Base-by-base conservation (phyloP, 2,797 vertebrate genomes). In the Sparidentex hasta region DNA sequence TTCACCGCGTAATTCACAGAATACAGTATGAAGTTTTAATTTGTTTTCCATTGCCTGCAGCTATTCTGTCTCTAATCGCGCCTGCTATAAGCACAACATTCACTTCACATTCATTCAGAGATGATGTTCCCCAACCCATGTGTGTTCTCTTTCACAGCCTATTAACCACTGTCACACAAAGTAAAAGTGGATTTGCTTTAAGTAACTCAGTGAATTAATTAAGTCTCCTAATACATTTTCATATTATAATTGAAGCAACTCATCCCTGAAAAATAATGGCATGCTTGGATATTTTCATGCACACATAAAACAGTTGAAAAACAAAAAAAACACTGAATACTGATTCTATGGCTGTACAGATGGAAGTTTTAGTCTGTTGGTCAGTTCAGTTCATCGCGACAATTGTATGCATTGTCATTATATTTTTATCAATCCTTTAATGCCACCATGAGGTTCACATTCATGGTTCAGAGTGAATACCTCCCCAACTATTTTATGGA, bases 51-150 rank as follows among this genome's bases (percentile, higher is more conserved):
- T 48, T 20, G 44, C 75, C 75, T 63, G 13, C 44, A 72, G 82
- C 84, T 61, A 3, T 67, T 58, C 58, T 20, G 9, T 86, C 69
- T 71, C n/a, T 56, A 78, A 81, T 79, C 50, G 75, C 11, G 2
- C 41, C 23, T 51, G 58, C 46, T 63, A 33, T 33, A 50, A 43
- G 44, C 50, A 14, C 21, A 44, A 20, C 63, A 52, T 68, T 52
- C 7, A 64, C 29, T 62, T 85, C 20, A 57, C 25, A 71, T 65
- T 55, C 20, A 74, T 70, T 76, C 16, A n/a, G 75, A 44, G 20
- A 75, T 75, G 23, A 43, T 50, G 13, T 57, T 84, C 16, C 17
- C 51, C 47, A 52, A 12, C 38, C 25, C 21, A 62, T 48, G n/a
- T 33, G 43, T 47, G 14, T 18, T 50, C 23, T 66, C 11, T 16